Conservation (phyloP, 2,797 vertebrate genomes). For the Thalassophryne amazonica region DNA sequence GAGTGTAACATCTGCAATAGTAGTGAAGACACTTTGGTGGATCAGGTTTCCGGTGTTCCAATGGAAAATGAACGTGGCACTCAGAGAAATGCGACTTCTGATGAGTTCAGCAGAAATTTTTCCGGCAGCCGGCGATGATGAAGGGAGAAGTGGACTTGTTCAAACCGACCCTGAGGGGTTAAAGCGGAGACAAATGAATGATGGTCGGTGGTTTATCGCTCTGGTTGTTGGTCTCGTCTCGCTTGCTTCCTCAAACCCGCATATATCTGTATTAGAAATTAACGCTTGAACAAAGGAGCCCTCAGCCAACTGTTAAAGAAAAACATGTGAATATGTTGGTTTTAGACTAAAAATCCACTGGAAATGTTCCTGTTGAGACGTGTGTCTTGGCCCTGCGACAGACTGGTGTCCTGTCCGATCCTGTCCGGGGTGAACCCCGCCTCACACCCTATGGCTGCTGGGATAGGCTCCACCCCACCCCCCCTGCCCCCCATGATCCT, state of each 20-base stretch:
- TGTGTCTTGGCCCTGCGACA: no score
- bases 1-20: conserved; percentile 72
- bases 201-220: conserved; percentile 48
- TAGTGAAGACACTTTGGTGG: conserved; percentile 62
- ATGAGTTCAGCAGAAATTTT: conserved; percentile 77
- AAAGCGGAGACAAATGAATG: conserved; percentile 49
- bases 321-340: no score
- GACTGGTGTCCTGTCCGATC: no score
- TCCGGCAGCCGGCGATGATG: conserved; percentile 55
- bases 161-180: conserved; percentile 54
- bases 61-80: conserved; percentile 76
- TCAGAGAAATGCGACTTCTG: conserved; percentile 60
- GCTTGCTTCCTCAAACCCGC: conserved; percentile 21
- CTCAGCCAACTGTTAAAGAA: not conserved
- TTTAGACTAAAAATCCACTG: no score
- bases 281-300: conserved; percentile 19
- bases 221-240: conserved; percentile 29
- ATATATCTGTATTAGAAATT: conserved; percentile 32
- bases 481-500: no score
- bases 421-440: no score
- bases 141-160: conserved; percentile 54
- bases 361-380: no score
- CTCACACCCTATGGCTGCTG: no score
- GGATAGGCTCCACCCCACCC: no score
- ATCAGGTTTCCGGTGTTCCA: conserved; percentile 63